Evolutionary conservation across 2,113 vertebrate species (phyloP).

Genomic region (Ardeotis arabs): DNA sequence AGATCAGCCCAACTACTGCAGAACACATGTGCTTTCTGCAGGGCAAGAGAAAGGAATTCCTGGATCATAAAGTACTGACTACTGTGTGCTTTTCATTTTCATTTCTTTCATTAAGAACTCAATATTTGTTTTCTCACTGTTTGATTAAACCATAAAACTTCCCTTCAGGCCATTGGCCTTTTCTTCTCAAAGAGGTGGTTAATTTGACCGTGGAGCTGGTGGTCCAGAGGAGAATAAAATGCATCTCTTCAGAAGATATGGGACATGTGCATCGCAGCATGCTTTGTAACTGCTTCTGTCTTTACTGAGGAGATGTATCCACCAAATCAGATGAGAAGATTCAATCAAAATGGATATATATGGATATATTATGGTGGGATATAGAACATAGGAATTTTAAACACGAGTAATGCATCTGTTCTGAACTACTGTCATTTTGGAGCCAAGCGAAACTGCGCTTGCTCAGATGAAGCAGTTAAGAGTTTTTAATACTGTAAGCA

Average conservation of each 20-base stretch:
- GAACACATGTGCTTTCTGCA: conserved; percentile 2
- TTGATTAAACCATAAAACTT: conserved; percentile 25
- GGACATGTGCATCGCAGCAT: neutral
- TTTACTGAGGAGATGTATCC: neutral
- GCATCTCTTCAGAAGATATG: neutral
- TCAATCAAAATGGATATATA: neutral
- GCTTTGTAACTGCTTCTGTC: neutral
- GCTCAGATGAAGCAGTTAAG: neutral
- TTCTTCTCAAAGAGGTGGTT: neutral
- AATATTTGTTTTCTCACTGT: conserved; percentile 1
- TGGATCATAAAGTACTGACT: neutral
- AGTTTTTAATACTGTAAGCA: neutral
- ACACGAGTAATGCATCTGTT: neutral
- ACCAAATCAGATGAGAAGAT: neutral
- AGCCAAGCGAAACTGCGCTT: neutral
- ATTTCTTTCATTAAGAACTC: conserved; percentile 27
- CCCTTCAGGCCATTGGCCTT: neutral
- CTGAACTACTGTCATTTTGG: neutral
- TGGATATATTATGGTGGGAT: neutral
- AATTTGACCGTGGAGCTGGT: neutral
- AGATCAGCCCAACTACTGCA: neutral
- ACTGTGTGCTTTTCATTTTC: conserved; percentile 1
- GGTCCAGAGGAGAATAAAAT: neutral
- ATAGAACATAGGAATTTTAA: neutral
- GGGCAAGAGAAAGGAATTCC: conserved; percentile 19